Evolutionary conservation across 2,797 vertebrate genomes (phyloP), one percentile per base, ranked within the genome.

Genomic region (Propithecus deckenii): DNA sequence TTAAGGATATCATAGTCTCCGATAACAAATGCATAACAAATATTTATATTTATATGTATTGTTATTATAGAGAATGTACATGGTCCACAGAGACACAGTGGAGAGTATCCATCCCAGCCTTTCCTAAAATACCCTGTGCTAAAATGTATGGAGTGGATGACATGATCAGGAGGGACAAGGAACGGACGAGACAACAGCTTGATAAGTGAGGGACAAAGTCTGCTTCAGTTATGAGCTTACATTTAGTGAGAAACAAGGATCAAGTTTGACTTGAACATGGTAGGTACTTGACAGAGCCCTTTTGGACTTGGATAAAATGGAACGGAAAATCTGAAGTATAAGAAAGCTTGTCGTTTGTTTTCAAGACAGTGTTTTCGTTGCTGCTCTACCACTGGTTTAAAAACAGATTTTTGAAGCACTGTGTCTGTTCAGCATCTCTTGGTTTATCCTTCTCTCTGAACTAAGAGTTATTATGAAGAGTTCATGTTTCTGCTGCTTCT

Each of bases 261-360:
- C 25, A 65, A 69, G 7, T 28, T 23, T 84, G 14, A 71, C n/a
- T 67, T 84, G 65, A 91, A 52, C 1, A 22, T 17, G 38, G 38
- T 25, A 85, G 22, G 30, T 35, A 25, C 71, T 23, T 46, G 78
- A 55, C 55, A 12, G 9, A 91, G 32, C 0, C 30, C 41, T 9
- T 67, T 30, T 41, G 14, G 52, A 35, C 38, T 71, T 91, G 30
- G 35, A 71, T 41, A 86, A 76, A 90, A 78, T n/a, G 35, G 30
- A 85, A 97, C 63, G 35, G n/a, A 88, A 79, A 78, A 52, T 20
- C 7, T 52, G 50, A 84, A 14, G 4, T 35, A 8, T 59, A 87
- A 95, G 28, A 55, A 67, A 97, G 28, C 17, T 90, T 41, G 46
- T n/a, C n/a, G 61, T 86, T 85, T 95, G 15, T 93, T 81, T 90